Evolutionary conservation across 2,113 vertebrate genomes (phyloP), one percentile per base, ranked within the genome.

Genomic region (Halcyon senegalensis): DNA sequence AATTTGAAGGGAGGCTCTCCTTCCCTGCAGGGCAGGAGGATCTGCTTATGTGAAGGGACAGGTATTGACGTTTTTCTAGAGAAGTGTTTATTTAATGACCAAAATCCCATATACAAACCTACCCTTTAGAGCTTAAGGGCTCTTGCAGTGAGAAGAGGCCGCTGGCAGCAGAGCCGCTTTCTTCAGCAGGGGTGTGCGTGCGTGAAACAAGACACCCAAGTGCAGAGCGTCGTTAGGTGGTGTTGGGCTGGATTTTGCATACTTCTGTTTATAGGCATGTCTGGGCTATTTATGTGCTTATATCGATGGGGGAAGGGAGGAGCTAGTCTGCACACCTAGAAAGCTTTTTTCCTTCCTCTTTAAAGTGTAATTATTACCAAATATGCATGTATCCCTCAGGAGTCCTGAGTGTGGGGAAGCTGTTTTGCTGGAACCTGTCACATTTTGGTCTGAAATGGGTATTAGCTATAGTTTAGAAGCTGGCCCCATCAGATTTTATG

Each of bases 21-120:
- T 94, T 91, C 59, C 74, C 92, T 90, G 79, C 84, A 75, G 94
- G 92, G 78, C 84, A 75, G 43, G 50, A 62, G 79, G 60, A 84
- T 84, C 73, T 78, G 30, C 77, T 94, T 84, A 84, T 92, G 74
- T 59, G 93, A 93, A 93, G 76, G 68, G 79, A 69, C 87, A 84
- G 88, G 76, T 87, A 95, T 63, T 90, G 74, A 88, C 69, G 43
- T 68, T 91, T 82, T 92, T 84, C 68, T 79, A 27, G 84, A 90
- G 92, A 80, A 27, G 20, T 93, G 88, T 96, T 96, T 95, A 75
- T 93, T 95, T 96, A 96, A 96, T 84, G 73, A 53, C 89, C 73
- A 48, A 83, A 94, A 86, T 95, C 87, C 85, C 75, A 60, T 92
- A 68, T 77, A 91, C 67, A 92, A 51, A 59, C 83, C 67, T 93